Conservation (phyloP, 30 jellyfish, hydroid and myxozoan genomes). For the Phacellophora camtschatica region DNA sequence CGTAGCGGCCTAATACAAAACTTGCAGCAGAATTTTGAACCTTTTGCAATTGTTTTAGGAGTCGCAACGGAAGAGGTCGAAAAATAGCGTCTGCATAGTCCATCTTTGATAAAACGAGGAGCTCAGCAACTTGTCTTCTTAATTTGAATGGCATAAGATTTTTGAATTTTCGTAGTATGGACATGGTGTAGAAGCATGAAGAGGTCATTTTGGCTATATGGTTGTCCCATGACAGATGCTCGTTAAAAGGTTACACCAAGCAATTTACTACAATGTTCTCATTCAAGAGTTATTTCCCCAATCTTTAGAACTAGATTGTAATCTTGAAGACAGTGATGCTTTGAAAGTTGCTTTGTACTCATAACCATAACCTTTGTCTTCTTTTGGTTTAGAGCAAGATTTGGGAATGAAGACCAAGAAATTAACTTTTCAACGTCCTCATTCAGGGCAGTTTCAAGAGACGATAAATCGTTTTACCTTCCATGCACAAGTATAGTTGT, state of each 20-base stretch:
- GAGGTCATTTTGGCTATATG: constrained; percentile 35
- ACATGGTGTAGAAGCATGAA: constrained; percentile 21
- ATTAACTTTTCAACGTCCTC: constrained; percentile 13
- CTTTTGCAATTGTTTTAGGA: constrained; percentile 60
- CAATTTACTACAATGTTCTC: constrained; percentile 25
- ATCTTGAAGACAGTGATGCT: neutral
- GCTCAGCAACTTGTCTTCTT: constrained; percentile 59
- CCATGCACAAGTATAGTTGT: too few species aligned
- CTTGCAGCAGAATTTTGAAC: constrained; percentile 65
- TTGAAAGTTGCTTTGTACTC: constrained; percentile 30
- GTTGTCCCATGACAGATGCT: constrained; percentile 62
- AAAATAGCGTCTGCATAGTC: constrained; percentile 58
- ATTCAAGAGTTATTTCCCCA: constrained; percentile 14
- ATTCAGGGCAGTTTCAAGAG: too few species aligned
- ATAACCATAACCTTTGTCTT: constrained; percentile 51
- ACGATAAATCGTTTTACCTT: too few species aligned
- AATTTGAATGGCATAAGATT: constrained; percentile 15
- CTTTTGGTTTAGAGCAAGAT: constrained; percentile 37
- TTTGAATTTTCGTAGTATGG: constrained; percentile 43
- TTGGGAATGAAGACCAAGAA: constrained; percentile 26
- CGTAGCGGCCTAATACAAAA: constrained; percentile 58
- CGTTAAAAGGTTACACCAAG: constrained; percentile 44
- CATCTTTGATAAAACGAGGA: constrained; percentile 65
- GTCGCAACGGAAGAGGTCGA: constrained; percentile 68
- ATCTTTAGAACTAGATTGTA: constrained; percentile 1